These are phyloP conservation scores for Zaprionus tsacasi DNA, from an alignment of 1,140 invertebrate genomes.

Conservation along the genomic window DNA sequence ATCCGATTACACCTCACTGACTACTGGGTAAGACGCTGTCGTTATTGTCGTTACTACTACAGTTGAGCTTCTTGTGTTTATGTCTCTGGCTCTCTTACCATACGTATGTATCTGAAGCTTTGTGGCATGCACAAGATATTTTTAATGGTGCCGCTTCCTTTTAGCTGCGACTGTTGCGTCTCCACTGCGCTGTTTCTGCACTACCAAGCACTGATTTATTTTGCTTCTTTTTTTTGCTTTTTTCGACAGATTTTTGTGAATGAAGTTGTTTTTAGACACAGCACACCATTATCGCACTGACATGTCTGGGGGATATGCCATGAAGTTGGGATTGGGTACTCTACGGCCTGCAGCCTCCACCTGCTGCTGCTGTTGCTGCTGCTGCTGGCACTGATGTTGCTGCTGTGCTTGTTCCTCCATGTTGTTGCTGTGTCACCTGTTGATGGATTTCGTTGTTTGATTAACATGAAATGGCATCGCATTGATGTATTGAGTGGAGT, in stretches of 20 bases:
- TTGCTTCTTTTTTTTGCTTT: slow-evolving; percentile 20
- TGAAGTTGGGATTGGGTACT: slow-evolving; percentile 15
- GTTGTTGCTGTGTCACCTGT: slow-evolving; percentile 69
- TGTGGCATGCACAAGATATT: slow-evolving; percentile 79
- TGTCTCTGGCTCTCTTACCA: slow-evolving; percentile 22
- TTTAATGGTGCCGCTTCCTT: slow-evolving; percentile 81
- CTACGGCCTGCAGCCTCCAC: slow-evolving; percentile 27
- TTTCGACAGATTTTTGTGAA: slow-evolving; percentile 79
- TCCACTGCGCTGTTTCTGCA: slow-evolving; percentile 26
- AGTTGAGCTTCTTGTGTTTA: slow-evolving; percentile 1
- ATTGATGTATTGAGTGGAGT: slow-evolving; percentile 71
- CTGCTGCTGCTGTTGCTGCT: slow-evolving; percentile 35
- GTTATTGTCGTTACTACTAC: neutral
- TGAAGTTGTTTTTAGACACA: slow-evolving; percentile 75
- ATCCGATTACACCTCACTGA: neutral
- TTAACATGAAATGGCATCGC: slow-evolving; percentile 79
- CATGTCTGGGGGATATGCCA: slow-evolving; percentile 73
- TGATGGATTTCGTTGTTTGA: slow-evolving; percentile 82
- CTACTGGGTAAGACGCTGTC: neutral
- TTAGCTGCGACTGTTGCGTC: slow-evolving; percentile 42
- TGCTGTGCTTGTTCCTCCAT: slow-evolving; percentile 36
- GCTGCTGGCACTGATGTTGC: slow-evolving; percentile 27
- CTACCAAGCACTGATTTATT: neutral
- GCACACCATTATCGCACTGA: slow-evolving; percentile 78
- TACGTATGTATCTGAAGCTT: slow-evolving; percentile 71